Base-by-base conservation (phyloP, 1,140 invertebrate species). In the Drosophila obscura region DNA sequence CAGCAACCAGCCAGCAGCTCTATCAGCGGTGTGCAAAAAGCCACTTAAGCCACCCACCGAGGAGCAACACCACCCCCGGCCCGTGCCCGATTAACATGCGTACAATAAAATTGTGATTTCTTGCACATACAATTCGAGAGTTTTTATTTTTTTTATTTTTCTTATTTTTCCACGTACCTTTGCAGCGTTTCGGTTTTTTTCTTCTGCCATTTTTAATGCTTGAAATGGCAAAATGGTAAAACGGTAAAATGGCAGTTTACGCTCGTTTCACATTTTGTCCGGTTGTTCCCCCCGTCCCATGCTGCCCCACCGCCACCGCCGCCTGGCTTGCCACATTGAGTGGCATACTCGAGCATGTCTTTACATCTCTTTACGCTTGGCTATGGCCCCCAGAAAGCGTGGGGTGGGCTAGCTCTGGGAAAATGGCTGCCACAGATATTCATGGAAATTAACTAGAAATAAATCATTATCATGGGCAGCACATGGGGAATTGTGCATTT, bases 311-410 rank as follows among this genome's bases (percentile, higher is more conserved):
- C 22, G 41, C 56, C 63, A 45, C 31, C 39, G 28, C 50, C 39
- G 28, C 50, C 41, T 46, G 35, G 51, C 73, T 84, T 82, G 69
- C 65, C 66, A 61, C 83, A 87, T 87, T 77, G 82, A 87, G 82
- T 88, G 80, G 83, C 79, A 69, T 39, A 71, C 83, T 87, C 65
- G 59, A 89, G 76, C 72, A 87, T 87, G 83, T 87, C 83, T 87
- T 87, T 87, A 87, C 83, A 87, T 88, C 83, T 87, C 64, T 87
- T 88, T 83, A 83, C 83, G 83, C 83, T 88, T 88, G 76, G 75
- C 28, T 82, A 72, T 79, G 51, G 66, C 62, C 28, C 53, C 72
- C 4, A 58, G 19, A 9, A 4, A n/a, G 16, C 19, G 11, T 53
- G 49, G 50, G 22, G 52, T 16, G 41, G 41, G 2, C 16, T 24